Base-by-base conservation (phyloP, 64 coral and sea anemone species). In the Pocillopora damicornis region DNA sequence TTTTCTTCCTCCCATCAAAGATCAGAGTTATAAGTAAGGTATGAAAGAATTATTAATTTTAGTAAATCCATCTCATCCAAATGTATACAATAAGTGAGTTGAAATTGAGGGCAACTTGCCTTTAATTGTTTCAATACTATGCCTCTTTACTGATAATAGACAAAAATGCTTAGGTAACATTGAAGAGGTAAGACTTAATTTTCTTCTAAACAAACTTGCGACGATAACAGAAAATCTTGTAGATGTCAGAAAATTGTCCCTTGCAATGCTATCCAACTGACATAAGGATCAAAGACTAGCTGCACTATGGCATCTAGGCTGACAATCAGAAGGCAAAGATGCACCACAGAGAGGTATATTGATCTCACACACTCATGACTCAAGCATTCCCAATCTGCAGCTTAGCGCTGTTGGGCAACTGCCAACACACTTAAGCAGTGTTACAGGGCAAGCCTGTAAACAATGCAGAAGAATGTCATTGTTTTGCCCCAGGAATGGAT, bases 351-450 rank as follows among this genome's bases (percentile, higher is more conserved):
- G 91, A 93, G 95, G 92, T 90, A 88, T 81, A 94, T 66, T 91
- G 20, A 77, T 98, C 91, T 98, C 23, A 98, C 95, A 98, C 95
- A 98, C 95, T 80, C 83, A 98, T 98, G 95, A 98, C 95, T 98
- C 95, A 98, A 90, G 95, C 95, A 90, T 92, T 98, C 84, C 92
- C 89, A 98, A 98, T 94, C 78, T 93, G 92, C 95, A 98, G 91
- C 95, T 81, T 57, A 88, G 93, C 76, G 92, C 95, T 98, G 95
- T 98, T 93, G 92, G 88, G 83, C 62, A 78, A 87, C 88, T 58
- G 87, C 45, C 62, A 37, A 92, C 75, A 92, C 90, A 89, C 90
- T 75, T 14, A 69, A 82, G 76, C 81, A 69, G 60, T 58, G 60
- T 74, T 30, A 30, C 87, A 73, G 75, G 7, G 74, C 75, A 22